Conservation (phyloP, 1,140 invertebrate genomes). For the Amphibalanus amphitrite region DNA sequence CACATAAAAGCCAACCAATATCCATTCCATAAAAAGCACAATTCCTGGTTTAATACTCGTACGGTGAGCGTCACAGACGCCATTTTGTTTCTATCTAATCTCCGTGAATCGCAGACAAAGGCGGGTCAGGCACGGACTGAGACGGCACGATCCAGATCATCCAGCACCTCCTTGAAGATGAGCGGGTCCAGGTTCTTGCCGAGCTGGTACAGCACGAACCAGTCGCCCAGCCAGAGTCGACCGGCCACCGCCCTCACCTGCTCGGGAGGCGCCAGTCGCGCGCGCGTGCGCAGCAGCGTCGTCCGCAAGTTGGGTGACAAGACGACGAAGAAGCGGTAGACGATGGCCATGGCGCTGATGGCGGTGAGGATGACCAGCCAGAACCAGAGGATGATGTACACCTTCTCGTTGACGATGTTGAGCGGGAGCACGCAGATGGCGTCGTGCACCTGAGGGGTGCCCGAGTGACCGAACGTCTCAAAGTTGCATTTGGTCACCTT, state of each 20-base stretch:
- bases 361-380: conserved; percentile 42
- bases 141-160: conserved; percentile 3
- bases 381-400: conserved; percentile 75
- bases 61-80: too few relatives aligned
- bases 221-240: conserved; percentile 19
- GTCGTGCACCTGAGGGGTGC: conserved; percentile 59
- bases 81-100: too few relatives aligned
- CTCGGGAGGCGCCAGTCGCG: conserved; percentile 8
- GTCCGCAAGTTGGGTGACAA: conserved; percentile 18
- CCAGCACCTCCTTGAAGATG: conserved; percentile 15
- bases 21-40: too few relatives aligned
- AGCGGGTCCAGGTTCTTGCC: conserved; percentile 14
- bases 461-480: conserved; percentile 74
- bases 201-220: conserved; percentile 21
- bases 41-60: too few relatives aligned
- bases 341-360: neutral
- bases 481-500: conserved; percentile 78
- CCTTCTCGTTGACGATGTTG: conserved; percentile 86
- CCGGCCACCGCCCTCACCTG: conserved; percentile 4
- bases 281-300: conserved; percentile 16
- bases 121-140: neutral
- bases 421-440: conserved; percentile 68
- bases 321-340: conserved; percentile 21
- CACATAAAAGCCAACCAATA: too few relatives aligned
- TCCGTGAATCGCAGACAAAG: too few relatives aligned